These are phyloP conservation scores for Phoeniculus purpureus DNA, from an alignment of 2,797 vertebrate species.

Conservation along the genomic window DNA sequence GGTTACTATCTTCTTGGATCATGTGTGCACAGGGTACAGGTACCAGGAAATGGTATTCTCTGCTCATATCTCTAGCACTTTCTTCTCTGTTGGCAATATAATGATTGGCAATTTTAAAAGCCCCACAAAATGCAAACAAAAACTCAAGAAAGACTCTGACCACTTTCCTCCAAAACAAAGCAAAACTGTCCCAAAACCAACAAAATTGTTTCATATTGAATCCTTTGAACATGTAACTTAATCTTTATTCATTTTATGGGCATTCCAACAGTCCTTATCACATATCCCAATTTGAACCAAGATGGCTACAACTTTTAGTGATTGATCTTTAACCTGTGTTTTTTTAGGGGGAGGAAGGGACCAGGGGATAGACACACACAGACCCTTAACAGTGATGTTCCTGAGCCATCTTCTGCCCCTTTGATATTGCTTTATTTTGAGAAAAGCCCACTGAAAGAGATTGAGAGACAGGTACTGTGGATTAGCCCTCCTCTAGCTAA, in stretches of 20 bases:
- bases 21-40: accelerated
- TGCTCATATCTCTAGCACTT: background rate
- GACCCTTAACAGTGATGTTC: background rate
- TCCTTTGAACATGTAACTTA: accelerated
- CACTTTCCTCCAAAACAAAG: background rate
- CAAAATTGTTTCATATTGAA: background rate
- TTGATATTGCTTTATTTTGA: background rate
- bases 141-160: too few species aligned
- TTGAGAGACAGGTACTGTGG: background rate
- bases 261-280: background rate
- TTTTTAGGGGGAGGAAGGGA: accelerated
- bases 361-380: background rate
- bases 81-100: background rate
- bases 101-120: background rate
- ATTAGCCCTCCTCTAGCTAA: accelerated
- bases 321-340: background rate
- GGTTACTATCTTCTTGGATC: background rate
- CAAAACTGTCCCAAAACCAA: background rate
- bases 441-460: background rate
- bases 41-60: background rate
- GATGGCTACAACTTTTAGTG: background rate
- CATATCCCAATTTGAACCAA: background rate
- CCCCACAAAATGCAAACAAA: too few species aligned
- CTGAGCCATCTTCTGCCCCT: background rate
- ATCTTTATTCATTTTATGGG: background rate